These are phyloP conservation scores for Myotis vivesi DNA, from an alignment of 2,797 vertebrate species.

Conservation along the genomic window DNA sequence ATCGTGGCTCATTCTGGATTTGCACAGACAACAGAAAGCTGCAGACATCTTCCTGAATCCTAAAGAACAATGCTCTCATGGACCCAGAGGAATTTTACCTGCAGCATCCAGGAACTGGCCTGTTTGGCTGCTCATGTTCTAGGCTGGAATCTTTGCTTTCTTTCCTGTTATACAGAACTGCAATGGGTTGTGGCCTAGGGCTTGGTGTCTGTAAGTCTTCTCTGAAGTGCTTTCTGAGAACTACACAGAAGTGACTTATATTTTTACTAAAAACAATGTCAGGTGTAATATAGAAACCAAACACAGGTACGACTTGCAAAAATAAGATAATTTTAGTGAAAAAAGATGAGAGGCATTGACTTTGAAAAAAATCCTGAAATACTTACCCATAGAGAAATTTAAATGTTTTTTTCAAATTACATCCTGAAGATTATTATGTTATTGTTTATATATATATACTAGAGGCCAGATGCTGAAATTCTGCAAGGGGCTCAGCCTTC, in stretches of 20 bases:
- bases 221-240: not conserved
- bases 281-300: not conserved
- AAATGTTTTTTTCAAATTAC: not conserved
- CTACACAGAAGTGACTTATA: not conserved
- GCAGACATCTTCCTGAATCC: not conserved
- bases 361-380: not conserved
- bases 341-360: not conserved
- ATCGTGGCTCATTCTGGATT: conserved; percentile 33
- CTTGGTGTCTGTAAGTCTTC: not conserved
- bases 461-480: no score
- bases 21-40: conserved; percentile 43
- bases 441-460: not conserved
- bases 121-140: not conserved
- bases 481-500: no score
- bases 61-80: not conserved
- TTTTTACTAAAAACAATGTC: not conserved
- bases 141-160: not conserved
- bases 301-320: not conserved
- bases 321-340: not conserved
- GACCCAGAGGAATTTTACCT: not conserved
- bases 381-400: not conserved
- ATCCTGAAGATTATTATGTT: not conserved
- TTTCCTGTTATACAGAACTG: not conserved
- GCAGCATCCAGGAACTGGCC: not conserved
- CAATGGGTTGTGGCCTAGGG: rapidly evolving